phyloP scores from a whole-genome alignment of 2,797 vertebrate genomes.

The Characodon lateralis region DNA sequence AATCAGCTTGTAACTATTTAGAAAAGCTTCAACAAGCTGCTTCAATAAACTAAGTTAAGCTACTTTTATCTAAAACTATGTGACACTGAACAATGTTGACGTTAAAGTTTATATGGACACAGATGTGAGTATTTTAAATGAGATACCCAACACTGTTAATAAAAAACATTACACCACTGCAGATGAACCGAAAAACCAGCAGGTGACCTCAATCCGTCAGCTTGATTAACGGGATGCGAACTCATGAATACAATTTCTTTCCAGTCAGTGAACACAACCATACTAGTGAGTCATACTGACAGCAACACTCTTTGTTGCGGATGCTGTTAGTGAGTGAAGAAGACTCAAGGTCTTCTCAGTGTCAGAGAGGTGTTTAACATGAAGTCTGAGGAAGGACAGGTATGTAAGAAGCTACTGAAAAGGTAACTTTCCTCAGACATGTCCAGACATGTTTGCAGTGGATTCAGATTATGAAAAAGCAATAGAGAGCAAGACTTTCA shows the following conservation, averaged over 20 bases:
- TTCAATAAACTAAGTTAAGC: background rate
- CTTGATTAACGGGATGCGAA: background rate
- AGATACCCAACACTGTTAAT: background rate
- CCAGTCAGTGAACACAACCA: background rate
- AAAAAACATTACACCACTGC: background rate
- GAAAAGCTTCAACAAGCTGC: background rate
- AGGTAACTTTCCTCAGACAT: background rate
- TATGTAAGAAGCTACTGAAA: background rate
- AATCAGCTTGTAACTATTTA: background rate
- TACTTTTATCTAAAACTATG: background rate
- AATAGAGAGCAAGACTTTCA: background rate
- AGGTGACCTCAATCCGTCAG: constrained; percentile 4
- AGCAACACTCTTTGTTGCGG: background rate
- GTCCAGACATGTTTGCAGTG: background rate
- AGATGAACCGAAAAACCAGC: constrained; percentile 1
- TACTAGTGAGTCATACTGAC: background rate
- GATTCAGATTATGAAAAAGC: background rate
- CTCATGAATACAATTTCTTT: constrained; percentile 1
- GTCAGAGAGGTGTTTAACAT: background rate
- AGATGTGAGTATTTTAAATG: background rate
- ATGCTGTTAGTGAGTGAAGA: background rate
- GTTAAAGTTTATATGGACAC: background rate
- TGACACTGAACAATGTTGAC: background rate
- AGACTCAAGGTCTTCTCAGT: background rate
- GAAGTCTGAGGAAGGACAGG: background rate